Conservation (phyloP, 92 coral and sea anemone species). For the Paragorgia papillata region DNA sequence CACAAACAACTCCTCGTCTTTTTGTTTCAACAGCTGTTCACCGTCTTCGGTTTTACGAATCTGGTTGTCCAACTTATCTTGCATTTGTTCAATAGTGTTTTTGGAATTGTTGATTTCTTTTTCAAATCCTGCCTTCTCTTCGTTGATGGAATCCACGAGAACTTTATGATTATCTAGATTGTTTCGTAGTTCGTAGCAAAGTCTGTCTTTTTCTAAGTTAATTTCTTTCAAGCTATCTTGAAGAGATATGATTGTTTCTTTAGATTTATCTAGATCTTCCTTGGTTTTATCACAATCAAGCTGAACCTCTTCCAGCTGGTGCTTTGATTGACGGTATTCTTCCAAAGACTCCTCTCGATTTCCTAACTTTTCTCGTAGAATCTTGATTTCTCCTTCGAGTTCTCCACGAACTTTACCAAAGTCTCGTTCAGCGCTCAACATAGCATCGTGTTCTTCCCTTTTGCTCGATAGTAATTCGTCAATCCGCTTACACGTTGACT, state of each 20-base stretch:
- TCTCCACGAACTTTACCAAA: too few species aligned
- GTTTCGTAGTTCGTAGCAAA: slow-evolving; percentile 3
- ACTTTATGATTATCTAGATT: slow-evolving; percentile 10
- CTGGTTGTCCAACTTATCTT: slow-evolving; percentile 46
- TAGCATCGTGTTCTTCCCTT: too few species aligned
- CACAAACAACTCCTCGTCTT: slow-evolving; percentile 75
- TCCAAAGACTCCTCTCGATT: neutral
- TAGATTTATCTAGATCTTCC: slow-evolving; percentile 41
- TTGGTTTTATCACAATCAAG: slow-evolving; percentile 57
- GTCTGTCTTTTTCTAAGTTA: slow-evolving; percentile 31
- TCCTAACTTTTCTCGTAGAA: neutral
- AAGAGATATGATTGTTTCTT: slow-evolving; percentile 19
- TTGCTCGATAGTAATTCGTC: too few species aligned
- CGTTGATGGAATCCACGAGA: neutral
- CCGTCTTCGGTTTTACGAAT: slow-evolving; percentile 35
- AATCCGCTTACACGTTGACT: too few species aligned
- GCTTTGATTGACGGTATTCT: neutral
- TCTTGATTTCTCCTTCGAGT: too few species aligned
- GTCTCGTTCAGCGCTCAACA: too few species aligned
- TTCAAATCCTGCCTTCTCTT: slow-evolving; percentile 61
- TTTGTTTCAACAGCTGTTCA: slow-evolving; percentile 56
- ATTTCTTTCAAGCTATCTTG: slow-evolving; percentile 10
- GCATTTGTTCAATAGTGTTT: slow-evolving; percentile 49
- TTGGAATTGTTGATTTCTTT: slow-evolving; percentile 58
- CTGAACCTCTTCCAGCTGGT: slow-evolving; percentile 43